These are phyloP conservation scores for Mythimna ferrago DNA, from an alignment of 2,888 invertebrate species.

Conservation along the genomic window DNA sequence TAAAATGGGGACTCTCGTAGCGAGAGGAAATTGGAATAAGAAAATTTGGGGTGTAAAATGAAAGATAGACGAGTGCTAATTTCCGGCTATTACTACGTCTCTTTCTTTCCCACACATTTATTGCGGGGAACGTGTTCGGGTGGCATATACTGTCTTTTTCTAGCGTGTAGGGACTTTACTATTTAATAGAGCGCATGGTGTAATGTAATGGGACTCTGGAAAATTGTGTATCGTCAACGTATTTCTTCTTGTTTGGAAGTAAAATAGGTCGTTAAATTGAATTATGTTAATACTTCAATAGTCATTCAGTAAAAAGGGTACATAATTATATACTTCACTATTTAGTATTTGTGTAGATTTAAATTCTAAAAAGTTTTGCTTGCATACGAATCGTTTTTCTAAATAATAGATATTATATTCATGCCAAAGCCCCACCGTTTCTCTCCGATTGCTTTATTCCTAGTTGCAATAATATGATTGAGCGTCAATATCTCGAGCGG, in stretches of 20 bases:
- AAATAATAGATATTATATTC: constrained; percentile 9
- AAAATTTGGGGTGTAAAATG: constrained; percentile 95
- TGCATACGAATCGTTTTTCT: not conserved
- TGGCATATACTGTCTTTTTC: constrained; percentile 86
- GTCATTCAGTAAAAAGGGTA: not conserved
- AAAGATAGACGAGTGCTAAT: constrained; percentile 94
- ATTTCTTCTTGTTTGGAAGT: constrained; percentile 26
- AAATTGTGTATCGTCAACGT: constrained; percentile 55
- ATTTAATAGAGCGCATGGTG: constrained; percentile 76
- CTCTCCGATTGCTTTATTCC: constrained; percentile 56
- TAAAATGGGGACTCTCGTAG: constrained; percentile 81
- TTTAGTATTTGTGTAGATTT: not conserved
- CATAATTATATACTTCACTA: not conserved
- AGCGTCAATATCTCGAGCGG: constrained; percentile 65
- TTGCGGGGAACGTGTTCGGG: constrained; percentile 82
- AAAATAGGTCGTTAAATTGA: constrained; percentile 12
- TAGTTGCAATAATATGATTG: constrained; percentile 62
- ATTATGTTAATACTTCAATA: not conserved
- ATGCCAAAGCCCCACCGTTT: not conserved
- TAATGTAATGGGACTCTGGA: constrained; percentile 65
- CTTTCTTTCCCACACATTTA: constrained; percentile 90
- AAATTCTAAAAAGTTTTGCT: not conserved
- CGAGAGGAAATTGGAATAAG: constrained; percentile 94
- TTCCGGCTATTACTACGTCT: constrained; percentile 92
- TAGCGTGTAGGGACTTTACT: constrained; percentile 77